Percentiles rank a stretch among this genome's conserved stretches.
phyloP scores from a whole-genome alignment of 2,113 vertebrate species.

The Spheniscus mendiculus region DNA sequence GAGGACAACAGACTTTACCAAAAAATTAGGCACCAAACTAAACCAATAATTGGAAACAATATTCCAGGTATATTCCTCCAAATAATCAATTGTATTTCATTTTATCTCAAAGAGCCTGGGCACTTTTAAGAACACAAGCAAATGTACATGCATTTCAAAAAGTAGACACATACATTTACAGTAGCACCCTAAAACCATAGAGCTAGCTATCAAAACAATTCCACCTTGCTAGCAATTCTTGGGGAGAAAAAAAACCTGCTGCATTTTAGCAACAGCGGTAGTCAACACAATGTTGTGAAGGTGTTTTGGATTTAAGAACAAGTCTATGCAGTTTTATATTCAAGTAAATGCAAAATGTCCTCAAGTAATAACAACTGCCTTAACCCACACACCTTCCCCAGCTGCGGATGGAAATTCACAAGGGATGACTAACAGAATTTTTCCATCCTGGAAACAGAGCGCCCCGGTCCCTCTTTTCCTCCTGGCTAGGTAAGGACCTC shows the following conservation, averaged over 20 bases:
- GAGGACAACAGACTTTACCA: constrained; percentile 66
- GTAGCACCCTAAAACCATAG: not conserved
- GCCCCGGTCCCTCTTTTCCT: not conserved
- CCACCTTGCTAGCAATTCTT: not conserved
- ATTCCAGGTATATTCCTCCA: constrained; percentile 71
- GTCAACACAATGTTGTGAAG: not conserved
- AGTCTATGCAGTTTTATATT: not conserved
- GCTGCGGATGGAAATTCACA: not conserved
- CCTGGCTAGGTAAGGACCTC: not conserved
- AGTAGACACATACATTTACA: not conserved
- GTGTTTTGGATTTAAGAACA: not conserved
- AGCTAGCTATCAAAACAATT: not conserved
- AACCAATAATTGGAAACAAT: not conserved
- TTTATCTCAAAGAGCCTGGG: not conserved
- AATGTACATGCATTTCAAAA: accelerated
- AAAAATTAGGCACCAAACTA: constrained; percentile 45
- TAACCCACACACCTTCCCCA: not conserved
- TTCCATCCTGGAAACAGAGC: not conserved
- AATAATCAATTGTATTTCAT: not conserved
- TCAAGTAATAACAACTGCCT: not conserved
- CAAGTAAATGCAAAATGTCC: not conserved
- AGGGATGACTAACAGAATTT: not conserved
- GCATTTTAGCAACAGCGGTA: not conserved
- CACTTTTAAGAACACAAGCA: not conserved
- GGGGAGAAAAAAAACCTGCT: not conserved